phyloP scores from a whole-genome alignment of 2,888 invertebrate species.

The Thecophora atra region DNA sequence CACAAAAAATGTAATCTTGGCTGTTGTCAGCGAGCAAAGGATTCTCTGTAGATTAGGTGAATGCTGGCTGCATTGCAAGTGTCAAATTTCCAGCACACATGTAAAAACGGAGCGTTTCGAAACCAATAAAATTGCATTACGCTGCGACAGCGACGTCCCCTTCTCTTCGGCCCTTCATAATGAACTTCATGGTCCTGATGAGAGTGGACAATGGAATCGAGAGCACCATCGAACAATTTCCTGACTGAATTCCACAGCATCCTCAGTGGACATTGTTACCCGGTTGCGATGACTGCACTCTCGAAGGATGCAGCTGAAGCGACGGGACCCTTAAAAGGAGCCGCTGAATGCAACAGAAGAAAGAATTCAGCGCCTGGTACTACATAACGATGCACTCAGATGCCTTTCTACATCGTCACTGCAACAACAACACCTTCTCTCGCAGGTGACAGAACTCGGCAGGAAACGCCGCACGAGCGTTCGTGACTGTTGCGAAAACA shows the following conservation, averaged over 20 bases:
- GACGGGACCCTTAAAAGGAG: not conserved
- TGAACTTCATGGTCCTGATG: not conserved
- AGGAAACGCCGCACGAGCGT: too few species aligned
- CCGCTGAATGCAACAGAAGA: not conserved
- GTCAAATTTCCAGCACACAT: not conserved
- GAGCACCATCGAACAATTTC: not conserved
- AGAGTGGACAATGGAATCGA: not conserved
- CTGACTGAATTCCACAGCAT: not conserved
- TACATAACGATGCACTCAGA: too few species aligned
- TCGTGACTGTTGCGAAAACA: too few species aligned
- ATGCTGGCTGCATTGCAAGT: not conserved
- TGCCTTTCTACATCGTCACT: too few species aligned
- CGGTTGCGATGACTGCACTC: too few species aligned
- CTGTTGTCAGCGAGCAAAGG: not conserved
- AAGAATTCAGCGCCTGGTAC: too few species aligned
- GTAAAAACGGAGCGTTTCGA: not conserved
- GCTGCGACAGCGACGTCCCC: not conserved
- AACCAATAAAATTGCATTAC: conserved; percentile 3
- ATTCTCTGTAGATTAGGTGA: not conserved
- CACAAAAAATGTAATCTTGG: too few species aligned
- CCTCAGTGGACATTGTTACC: not conserved
- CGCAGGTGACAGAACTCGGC: too few species aligned
- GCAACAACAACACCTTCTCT: too few species aligned
- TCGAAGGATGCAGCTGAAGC: not conserved
- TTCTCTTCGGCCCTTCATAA: not conserved